Percentiles rank a stretch among this genome's conserved stretches.
These are phyloP conservation scores for Batillaria attramentaria DNA, from an alignment of 1,140 invertebrate genomes.

Conservation along the genomic window DNA sequence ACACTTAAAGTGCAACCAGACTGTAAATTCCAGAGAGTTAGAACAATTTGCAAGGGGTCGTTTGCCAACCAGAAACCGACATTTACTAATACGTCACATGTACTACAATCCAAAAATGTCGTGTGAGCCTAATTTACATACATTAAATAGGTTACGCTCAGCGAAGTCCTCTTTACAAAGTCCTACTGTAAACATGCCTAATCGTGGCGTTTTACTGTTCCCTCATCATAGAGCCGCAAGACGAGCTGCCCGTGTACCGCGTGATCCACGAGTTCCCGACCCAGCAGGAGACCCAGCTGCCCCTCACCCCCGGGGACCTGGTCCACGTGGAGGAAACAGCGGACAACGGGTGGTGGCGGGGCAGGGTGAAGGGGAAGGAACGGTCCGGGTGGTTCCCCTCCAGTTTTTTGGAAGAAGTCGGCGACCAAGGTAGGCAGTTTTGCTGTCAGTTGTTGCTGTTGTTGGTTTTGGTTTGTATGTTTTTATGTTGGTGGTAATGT, in stretches of 20 bases:
- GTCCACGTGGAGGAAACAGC: slow-evolving; percentile 96
- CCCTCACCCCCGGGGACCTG: slow-evolving; percentile 89
- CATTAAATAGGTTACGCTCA: too few species aligned
- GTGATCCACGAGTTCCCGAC: slow-evolving; percentile 73
- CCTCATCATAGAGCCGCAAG: too few species aligned
- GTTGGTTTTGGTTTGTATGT: neutral
- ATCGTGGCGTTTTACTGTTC: too few species aligned
- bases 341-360: slow-evolving; percentile 97
- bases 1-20: too few species aligned
- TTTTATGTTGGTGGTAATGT: neutral
- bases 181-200: too few species aligned
- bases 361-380: slow-evolving; percentile 77
- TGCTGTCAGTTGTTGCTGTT: neutral
- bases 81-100: too few species aligned
- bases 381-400: slow-evolving; percentile 96
- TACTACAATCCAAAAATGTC: too few species aligned
- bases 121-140: too few species aligned
- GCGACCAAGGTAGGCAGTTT: neutral
- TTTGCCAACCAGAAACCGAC: too few species aligned
- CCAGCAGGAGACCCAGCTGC: slow-evolving; percentile 93
- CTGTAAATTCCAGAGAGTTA: too few species aligned
- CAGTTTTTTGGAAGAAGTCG: slow-evolving; percentile 82
- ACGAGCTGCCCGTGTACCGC: slow-evolving; percentile 33
- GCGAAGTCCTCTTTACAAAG: too few species aligned
- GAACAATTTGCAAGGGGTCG: too few species aligned